These are phyloP conservation scores for Micoletzkya japonica DNA, from an alignment of 2,888 invertebrate species.

Conservation along the genomic window DNA sequence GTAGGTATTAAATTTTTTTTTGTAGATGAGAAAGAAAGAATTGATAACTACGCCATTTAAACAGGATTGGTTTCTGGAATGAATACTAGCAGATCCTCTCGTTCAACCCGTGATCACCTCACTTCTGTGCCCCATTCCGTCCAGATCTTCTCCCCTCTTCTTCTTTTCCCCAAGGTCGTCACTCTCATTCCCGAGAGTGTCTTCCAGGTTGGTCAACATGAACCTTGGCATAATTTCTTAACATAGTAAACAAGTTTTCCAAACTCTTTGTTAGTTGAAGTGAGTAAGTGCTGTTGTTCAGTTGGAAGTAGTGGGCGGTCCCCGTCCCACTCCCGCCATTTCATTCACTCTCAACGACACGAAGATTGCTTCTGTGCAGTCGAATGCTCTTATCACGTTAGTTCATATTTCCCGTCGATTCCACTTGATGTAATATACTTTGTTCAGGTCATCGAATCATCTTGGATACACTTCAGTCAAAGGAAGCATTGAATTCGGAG, in stretches of 20 bases:
- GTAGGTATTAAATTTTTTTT: no score
- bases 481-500: conserved; percentile 43
- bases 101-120: background rate
- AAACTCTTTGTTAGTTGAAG: background rate
- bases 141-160: conserved; percentile 53
- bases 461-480: conserved; percentile 50
- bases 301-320: conserved; percentile 54
- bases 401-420: background rate
- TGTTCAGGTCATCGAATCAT: conserved; percentile 30
- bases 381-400: conserved; percentile 48
- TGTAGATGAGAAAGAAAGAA: no score
- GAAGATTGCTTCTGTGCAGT: conserved; percentile 41
- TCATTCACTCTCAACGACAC: conserved; percentile 45
- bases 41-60: background rate
- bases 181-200: conserved; percentile 52
- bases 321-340: conserved; percentile 47
- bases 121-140: conserved; percentile 22
- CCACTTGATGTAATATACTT: background rate
- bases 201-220: conserved; percentile 39
- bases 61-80: background rate
- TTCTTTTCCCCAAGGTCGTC: conserved; percentile 45
- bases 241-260: background rate
- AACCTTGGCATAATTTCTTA: background rate
- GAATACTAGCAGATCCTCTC: conserved; percentile 3
- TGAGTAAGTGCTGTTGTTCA: conserved; percentile 16